phyloP scores from a whole-genome alignment of 2,113 vertebrate genomes.

The Eira barbara region DNA sequence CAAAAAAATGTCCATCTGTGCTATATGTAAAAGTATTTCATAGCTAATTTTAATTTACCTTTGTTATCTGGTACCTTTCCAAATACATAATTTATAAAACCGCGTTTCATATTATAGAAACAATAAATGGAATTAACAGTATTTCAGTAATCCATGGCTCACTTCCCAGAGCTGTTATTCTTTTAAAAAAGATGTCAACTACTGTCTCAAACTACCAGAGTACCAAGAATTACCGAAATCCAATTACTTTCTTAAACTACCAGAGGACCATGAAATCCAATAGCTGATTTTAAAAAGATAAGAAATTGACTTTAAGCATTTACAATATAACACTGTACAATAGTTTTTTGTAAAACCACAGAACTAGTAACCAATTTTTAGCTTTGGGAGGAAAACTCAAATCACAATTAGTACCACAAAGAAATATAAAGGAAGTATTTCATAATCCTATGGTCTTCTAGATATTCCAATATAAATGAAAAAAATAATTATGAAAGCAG shows the following conservation, averaged over 20 bases:
- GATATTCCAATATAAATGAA: not conserved
- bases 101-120: not conserved
- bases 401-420: not conserved
- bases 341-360: not conserved
- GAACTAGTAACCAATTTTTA: not conserved
- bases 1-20: not conserved
- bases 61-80: not conserved
- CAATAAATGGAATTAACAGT: not conserved
- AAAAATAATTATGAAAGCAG: not conserved
- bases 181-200: not conserved
- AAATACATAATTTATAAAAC: conserved; percentile 2
- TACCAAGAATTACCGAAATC: conserved; percentile 2
- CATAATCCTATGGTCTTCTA: not conserved
- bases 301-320: not conserved
- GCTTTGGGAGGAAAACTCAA: not conserved
- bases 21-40: not conserved
- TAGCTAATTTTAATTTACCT: not conserved
- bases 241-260: not conserved
- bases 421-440: not conserved
- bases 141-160: conserved; percentile 9
- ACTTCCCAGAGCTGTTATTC: not conserved
- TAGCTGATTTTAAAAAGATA: not conserved
- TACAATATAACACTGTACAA: not conserved
- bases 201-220: not conserved
- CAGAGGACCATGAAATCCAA: not conserved